A percentile compares a stretch with the other conserved stretches of the same genome.
These are phyloP conservation scores for Heteromurus nitidus DNA, from an alignment of 2,888 invertebrate genomes.

Conservation along the genomic window DNA sequence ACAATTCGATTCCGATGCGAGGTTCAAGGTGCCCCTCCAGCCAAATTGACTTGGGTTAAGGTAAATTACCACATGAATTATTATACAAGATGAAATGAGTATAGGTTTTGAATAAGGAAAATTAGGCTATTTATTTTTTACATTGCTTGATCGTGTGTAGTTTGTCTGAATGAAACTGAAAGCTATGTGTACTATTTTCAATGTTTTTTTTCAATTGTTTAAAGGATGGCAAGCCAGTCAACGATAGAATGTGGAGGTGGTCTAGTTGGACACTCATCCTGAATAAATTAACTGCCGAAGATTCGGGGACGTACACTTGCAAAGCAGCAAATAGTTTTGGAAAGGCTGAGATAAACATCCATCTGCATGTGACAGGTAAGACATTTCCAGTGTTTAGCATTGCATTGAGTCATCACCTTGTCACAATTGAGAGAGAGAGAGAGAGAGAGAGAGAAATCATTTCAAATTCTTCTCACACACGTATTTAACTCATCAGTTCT, in stretches of 20 bases:
- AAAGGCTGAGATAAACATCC: conserved; percentile 68
- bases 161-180: no score
- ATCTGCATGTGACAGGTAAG: conserved; percentile 72
- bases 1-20: conserved; percentile 71
- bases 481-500: background rate
- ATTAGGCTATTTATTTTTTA: no score
- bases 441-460: no score
- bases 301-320: conserved; percentile 71
- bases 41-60: conserved; percentile 72
- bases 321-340: conserved; percentile 68
- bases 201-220: no score
- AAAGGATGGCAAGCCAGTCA: conserved; percentile 72
- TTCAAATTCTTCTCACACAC: conserved; percentile 56
- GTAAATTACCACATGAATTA: conserved; percentile 39
- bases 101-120: no score
- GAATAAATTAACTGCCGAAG: conserved; percentile 69
- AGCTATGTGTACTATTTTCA: no score
- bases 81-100: background rate
- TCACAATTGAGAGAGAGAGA: background rate
- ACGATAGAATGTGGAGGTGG: conserved; percentile 71
- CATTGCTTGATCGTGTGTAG: no score
- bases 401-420: conserved; percentile 52
- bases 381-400: no score
- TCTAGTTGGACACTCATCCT: conserved; percentile 72
- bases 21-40: conserved; percentile 66